phyloP scores from a whole-genome alignment of 2,113 vertebrate genomes.

The Hydrochoerus hydrochaeris region DNA sequence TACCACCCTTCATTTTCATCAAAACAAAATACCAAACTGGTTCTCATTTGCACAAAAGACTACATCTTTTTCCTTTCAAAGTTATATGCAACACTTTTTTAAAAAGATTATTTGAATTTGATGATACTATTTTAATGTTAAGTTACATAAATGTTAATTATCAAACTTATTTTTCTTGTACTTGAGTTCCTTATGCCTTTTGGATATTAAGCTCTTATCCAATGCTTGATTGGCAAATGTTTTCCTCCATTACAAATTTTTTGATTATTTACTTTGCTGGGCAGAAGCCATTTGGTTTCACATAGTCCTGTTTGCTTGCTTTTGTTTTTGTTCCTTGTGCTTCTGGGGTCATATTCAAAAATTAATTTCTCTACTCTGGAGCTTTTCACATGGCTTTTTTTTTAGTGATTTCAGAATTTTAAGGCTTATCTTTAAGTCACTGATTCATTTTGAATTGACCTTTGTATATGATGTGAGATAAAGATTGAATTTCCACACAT shows the following conservation, averaged over 20 bases:
- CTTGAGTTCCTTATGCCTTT: not conserved
- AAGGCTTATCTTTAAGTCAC: not conserved
- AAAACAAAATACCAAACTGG: conserved; percentile 29
- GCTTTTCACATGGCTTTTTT: not conserved
- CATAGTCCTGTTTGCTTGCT: not conserved
- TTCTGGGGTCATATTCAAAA: not conserved
- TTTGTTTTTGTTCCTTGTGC: not conserved
- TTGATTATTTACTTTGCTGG: not conserved
- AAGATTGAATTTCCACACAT: not conserved
- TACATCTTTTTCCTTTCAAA: not conserved
- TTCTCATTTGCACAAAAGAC: not conserved
- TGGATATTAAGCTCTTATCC: not conserved
- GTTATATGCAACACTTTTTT: not conserved
- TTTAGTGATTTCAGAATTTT: not conserved
- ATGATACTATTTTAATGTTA: not conserved
- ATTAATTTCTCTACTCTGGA: not conserved
- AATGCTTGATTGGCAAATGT: not conserved
- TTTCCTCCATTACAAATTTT: not conserved
- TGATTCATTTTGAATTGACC: not conserved
- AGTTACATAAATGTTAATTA: conserved; percentile 10
- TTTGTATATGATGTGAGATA: not conserved
- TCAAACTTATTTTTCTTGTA: not conserved
- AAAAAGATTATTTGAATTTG: not conserved
- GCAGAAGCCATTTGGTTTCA: not conserved
- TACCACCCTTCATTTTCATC: conserved; percentile 55